Percentiles rank a stretch among this genome's conserved stretches.
phyloP scores from a whole-genome alignment of 2,888 invertebrate genomes.

The Eudemis profundana region DNA sequence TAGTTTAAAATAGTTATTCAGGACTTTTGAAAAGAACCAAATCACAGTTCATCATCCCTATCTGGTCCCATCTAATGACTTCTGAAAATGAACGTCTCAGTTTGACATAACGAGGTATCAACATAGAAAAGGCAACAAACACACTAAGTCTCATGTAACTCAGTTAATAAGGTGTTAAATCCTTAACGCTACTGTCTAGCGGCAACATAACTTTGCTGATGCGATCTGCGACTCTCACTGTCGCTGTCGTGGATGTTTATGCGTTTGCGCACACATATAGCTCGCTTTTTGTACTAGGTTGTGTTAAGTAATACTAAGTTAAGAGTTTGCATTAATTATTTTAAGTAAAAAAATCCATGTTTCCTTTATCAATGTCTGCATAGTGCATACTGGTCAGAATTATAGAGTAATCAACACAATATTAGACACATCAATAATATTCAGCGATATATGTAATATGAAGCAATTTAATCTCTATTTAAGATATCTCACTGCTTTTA shows the following conservation, averaged over 20 bases:
- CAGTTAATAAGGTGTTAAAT: constrained; percentile 41
- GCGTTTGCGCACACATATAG: constrained; percentile 6
- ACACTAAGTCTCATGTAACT: constrained; percentile 32
- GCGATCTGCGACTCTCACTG: constrained; percentile 30
- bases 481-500: no score
- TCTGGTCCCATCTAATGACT: neutral
- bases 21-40: no score
- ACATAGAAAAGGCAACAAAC: neutral
- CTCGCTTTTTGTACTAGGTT: constrained; percentile 18
- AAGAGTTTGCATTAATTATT: neutral
- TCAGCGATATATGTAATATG: no score
- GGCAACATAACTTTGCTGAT: constrained; percentile 32
- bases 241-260: constrained; percentile 36
- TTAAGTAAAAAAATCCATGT: no score
- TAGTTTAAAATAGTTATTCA: no score
- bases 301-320: constrained; percentile 10
- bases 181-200: constrained; percentile 13
- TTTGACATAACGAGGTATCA: neutral
- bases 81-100: neutral
- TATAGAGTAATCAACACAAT: no score
- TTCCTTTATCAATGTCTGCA: no score
- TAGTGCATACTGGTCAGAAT: no score
- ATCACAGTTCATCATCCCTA: neutral
- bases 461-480: no score
- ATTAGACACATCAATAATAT: no score